Evolutionary conservation across 2,888 invertebrate genomes (phyloP), one percentile per base, ranked within the genome.

Genomic region (Caenorhabditis sp.): DNA sequence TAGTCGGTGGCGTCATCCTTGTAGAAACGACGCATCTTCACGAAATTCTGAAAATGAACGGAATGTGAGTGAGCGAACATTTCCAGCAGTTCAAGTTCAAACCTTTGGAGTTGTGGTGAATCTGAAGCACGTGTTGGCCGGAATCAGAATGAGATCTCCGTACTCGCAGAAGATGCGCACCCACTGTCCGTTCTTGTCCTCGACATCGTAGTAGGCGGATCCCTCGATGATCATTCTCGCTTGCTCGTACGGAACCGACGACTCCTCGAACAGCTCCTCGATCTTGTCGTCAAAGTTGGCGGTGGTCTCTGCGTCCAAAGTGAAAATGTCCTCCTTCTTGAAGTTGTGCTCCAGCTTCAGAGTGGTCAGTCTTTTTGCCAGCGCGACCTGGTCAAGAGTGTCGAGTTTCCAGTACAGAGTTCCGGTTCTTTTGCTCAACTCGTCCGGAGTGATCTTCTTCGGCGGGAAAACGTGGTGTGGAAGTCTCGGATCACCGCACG

Each of bases 61-160:
- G 8, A n/a, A 17, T 35, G 15, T n/a, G n/a, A n/a, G n/a, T n/a
- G n/a, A n/a, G n/a, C n/a, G n/a, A n/a, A n/a, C n/a, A n/a, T n/a
- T 68, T 46, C 17, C n/a, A 45, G 39, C 20, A 11, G n/a, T 15
- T 39, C 1, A 24, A 13, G 35, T 35, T 22, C 52, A 39, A 46
- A 87, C 87, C 83, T 87, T 86, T 30, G 86, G 84, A 13, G 88
- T 88, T 6, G 88, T 88, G 24, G 96, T 97, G 89, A 98, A 97
- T 65, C 98, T 92, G 89, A 97, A 96, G 90, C 96, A 96, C 83
- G 96, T 96, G 24, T 96, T 97, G 74, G 95, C 93, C 0, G 98
- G 98, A 75, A 98, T 93, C 74, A 97, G 92, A 76, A 98, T 92
- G 91, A 98, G 91, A 90, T 98, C 98, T 0, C 96, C 96, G 1